Base-by-base conservation (phyloP, 2,888 invertebrate species). In the Trypoxylon attenuatum region DNA sequence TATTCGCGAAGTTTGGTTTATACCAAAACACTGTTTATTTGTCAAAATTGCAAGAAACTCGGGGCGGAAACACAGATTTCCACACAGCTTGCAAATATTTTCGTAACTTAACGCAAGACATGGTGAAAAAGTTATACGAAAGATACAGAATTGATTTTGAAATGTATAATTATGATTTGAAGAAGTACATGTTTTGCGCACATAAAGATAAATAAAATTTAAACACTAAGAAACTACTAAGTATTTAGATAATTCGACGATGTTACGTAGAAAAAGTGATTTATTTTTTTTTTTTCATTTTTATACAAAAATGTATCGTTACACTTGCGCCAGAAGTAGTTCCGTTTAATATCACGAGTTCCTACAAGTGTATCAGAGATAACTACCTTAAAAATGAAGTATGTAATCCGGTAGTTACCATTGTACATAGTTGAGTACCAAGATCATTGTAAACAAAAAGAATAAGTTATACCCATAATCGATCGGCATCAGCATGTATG, bases 81-180 rank as follows among this genome's bases (percentile, higher is more conserved):
- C 19, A 74, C 0, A 57, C 47, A 25, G 82, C 83, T 1, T 87
- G 87, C 64, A 72, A 77, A 60, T 87, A 87, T 60, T 84, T 87
- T n/a, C 73, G 76, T 43, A 69, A 69, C 51, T 57, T 87, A 6
- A 67, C 83, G 4, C 65, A 55, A 15, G 72, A 80, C 18, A 76
- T 77, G n/a, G 63, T 83, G 18, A 43, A 75, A 2, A 73, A 75
- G 60, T 72, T 87, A 27, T 84, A 84, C 16, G 58, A 81, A 19
- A 79, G 80, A 54, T 87, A 87, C 38, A 80, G 78, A 71, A 71
- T 84, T 6, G 87, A 87, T 46, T 87, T 87, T 59, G 81, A 86
- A 53, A 85, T 87, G 82, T 87, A 86, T 54, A 70, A 82, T 66
- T 87, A 87, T 45, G 65, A 79, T 21, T 57, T 79, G 25, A 70